phyloP scores from a whole-genome alignment of 2,113 vertebrate species.

The Symphodus melops region DNA sequence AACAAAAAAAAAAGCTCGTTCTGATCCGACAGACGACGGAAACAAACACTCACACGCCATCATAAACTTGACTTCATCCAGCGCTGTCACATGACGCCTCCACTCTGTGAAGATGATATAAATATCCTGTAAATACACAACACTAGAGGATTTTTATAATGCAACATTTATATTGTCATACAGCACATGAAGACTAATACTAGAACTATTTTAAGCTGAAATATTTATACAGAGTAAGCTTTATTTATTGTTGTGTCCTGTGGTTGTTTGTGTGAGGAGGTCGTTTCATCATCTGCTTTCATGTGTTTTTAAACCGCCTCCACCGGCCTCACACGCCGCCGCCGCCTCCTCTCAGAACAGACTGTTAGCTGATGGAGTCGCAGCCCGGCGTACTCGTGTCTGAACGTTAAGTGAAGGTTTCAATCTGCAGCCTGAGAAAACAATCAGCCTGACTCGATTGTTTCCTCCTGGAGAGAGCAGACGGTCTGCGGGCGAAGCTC shows the following conservation, averaged over 20 bases:
- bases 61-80: constrained; percentile 19
- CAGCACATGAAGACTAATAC: constrained; percentile 53
- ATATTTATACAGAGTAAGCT: constrained; percentile 74
- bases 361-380: neutral
- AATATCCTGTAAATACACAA: constrained; percentile 46
- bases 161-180: constrained; percentile 64
- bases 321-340: no score
- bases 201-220: constrained; percentile 75
- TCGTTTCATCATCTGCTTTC: neutral
- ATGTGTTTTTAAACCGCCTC: no score
- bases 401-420: neutral
- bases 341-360: neutral
- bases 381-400: neutral
- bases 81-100: constrained; percentile 9
- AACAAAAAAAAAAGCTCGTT: neutral
- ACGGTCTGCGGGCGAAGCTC: no score
- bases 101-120: constrained; percentile 40
- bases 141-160: constrained; percentile 50
- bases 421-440: no score
- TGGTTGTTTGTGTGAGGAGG: neutral
- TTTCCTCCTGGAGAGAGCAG: no score
- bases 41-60: constrained; percentile 12
- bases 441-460: no score
- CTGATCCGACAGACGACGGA: neutral
- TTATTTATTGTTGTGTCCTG: constrained; percentile 71